Conservation (phyloP, 2,888 invertebrate genomes). For the Brachynemurus nebulosus region DNA sequence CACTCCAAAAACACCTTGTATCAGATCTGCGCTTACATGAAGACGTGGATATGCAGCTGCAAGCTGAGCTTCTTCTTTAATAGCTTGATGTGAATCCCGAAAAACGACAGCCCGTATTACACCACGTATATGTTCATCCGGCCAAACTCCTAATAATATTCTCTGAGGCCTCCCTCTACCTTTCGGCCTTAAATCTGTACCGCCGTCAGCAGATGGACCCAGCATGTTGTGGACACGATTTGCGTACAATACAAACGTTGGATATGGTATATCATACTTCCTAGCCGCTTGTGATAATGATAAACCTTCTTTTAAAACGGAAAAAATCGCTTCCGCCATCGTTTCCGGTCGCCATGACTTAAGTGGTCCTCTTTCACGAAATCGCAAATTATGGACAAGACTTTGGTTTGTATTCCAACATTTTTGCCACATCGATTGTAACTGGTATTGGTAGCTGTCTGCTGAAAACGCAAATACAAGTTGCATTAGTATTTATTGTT, state of each 20-base stretch:
- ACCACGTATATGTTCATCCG: slow-evolving; percentile 85
- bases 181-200: slow-evolving; percentile 81
- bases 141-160: slow-evolving; percentile 84
- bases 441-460: slow-evolving; percentile 90
- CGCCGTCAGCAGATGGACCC: slow-evolving; percentile 82
- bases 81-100: slow-evolving; percentile 67
- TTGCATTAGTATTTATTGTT: not conserved
- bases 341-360: slow-evolving; percentile 91
- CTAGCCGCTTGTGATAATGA: slow-evolving; percentile 82
- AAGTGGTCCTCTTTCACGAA: slow-evolving; percentile 81
- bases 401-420: slow-evolving; percentile 91
- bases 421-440: slow-evolving; percentile 93
- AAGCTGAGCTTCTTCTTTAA: slow-evolving; percentile 57
- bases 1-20: not conserved
- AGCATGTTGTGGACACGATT: slow-evolving; percentile 89
- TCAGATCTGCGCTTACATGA: slow-evolving; percentile 34
- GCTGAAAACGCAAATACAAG: slow-evolving; percentile 36
- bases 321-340: slow-evolving; percentile 90
- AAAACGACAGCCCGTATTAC: slow-evolving; percentile 87
- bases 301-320: slow-evolving; percentile 79
- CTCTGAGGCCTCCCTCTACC: slow-evolving; percentile 83
- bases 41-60: slow-evolving; percentile 39
- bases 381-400: slow-evolving; percentile 77
- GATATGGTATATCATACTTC: slow-evolving; percentile 90
- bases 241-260: slow-evolving; percentile 85